Evolutionary conservation across 2,888 invertebrate genomes (phyloP), one percentile per base, ranked within the genome.

Genomic region (Lasioglossum calceatum): DNA sequence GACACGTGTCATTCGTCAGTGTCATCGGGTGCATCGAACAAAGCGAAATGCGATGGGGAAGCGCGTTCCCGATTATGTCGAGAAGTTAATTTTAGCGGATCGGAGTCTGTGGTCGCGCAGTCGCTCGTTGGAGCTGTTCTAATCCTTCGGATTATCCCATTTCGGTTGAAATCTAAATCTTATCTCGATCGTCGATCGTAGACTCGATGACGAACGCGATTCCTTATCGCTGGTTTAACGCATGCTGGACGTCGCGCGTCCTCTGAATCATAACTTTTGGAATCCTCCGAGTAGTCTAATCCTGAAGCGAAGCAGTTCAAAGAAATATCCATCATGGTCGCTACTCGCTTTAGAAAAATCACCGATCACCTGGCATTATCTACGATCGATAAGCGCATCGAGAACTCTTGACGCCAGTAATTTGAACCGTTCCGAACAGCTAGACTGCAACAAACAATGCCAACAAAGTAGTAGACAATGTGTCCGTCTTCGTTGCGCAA

Each of bases 31-130:
- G 81, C 47, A 32, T 58, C 42, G 72, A 75, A 81, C 77, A 82
- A 76, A 80, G 47, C 75, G 64, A 81, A 74, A 75, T 64, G 67
- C n/a, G 64, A 58, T 16, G 39, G 42, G n/a, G 32, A 78, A 81
- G 75, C 36, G 61, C 42, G 78, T 61, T 73, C 79, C 76, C 79
- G 84, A 76, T 77, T 81, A 81, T 74, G 81, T 82, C 80, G 81
- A 81, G 76, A 74, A 79, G 78, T 87, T 84, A 87, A 87, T 87
- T 87, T 82, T 87, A 81, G 81, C 74, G n/a, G 42, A 42, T 42
- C 42, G 7, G 70, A 12, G 36, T 2, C 3, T 19, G 32, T 10
- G 36, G 10, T 19, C 67, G 16, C 32, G 61, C 27, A 32, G 27
- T 32, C n/a, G 27, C 32, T 32, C 32, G 32, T 32, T 16, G 27